Percentiles rank a stretch among this genome's conserved stretches.
phyloP scores from a whole-genome alignment of 2,113 vertebrate genomes.

The Anser cygnoides region DNA sequence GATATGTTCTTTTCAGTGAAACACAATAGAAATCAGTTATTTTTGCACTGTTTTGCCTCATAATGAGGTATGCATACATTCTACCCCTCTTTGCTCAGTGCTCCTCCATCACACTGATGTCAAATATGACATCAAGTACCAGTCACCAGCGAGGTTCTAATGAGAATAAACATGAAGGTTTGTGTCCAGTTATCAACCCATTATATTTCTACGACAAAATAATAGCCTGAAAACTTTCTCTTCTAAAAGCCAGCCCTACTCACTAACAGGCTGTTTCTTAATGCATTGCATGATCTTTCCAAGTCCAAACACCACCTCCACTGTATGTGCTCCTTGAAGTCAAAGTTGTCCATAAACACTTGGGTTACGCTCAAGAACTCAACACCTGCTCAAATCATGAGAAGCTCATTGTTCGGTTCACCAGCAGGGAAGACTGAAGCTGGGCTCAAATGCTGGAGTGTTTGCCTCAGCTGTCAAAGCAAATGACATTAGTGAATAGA shows the following conservation, averaged over 20 bases:
- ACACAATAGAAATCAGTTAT: conserved; percentile 28
- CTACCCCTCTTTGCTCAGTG: not conserved
- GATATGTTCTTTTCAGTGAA: not conserved
- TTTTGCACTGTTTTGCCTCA: conserved; percentile 27
- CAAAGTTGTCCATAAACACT: not conserved
- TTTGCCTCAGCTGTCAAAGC: conserved; percentile 23
- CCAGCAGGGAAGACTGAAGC: not conserved
- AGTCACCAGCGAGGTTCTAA: not conserved
- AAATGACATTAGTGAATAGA: not conserved
- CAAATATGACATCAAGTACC: conserved; percentile 22
- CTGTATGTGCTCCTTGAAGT: not conserved
- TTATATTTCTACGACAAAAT: not conserved
- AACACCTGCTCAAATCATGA: not conserved
- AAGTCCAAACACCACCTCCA: not conserved
- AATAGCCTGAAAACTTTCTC: not conserved
- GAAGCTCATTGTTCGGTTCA: not conserved
- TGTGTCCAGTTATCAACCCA: not conserved
- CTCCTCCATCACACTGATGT: conserved; percentile 41
- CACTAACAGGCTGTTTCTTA: not conserved
- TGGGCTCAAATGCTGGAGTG: conserved; percentile 1
- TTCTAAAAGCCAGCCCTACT: not conserved
- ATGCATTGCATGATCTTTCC: not conserved
- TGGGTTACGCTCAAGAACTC: not conserved
- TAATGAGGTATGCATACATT: not conserved
- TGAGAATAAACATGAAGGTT: not conserved